Evolutionary conservation across 2,797 vertebrate genomes (phyloP).

Genomic region (Meda fulgida): DNA sequence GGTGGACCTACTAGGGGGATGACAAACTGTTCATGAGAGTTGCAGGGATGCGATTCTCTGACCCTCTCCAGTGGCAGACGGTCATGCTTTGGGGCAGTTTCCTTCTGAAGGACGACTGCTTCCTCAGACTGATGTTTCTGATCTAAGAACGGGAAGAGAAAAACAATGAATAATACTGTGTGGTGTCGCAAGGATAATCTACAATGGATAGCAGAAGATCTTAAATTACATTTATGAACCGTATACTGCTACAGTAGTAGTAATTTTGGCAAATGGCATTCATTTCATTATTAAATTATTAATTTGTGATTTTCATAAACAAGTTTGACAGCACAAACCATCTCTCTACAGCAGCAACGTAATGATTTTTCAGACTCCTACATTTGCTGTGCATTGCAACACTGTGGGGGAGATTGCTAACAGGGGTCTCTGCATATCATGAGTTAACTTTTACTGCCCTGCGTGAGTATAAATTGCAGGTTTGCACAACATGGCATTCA

Average conservation of each 20-base stretch:
- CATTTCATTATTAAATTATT: neutral
- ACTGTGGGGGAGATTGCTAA: conserved; percentile 36
- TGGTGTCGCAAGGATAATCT: neutral
- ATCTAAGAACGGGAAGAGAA: conserved; percentile 69
- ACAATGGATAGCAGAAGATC: neutral
- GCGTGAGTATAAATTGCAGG: conserved; percentile 72
- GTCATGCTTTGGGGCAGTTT: conserved; percentile 65
- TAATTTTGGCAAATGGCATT: neutral
- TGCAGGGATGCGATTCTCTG: conserved; percentile 66
- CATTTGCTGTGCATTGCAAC: neutral
- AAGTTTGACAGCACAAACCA: conserved; percentile 1
- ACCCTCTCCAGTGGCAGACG: conserved; percentile 66
- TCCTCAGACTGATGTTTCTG: conserved; percentile 67
- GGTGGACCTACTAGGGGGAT: conserved; percentile 64
- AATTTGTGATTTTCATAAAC: neutral
- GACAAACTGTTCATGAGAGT: conserved; percentile 64
- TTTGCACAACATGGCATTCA: conserved; percentile 69
- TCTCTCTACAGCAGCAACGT: neutral
- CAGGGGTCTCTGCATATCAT: conserved; percentile 67
- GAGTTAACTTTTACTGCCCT: conserved; percentile 66
- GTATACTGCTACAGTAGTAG: neutral
- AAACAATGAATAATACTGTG: conserved; percentile 57
- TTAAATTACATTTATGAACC: neutral
- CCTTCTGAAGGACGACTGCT: conserved; percentile 68
- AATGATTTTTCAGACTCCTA: neutral